Evolutionary conservation across 2,113 vertebrate species (phyloP).

Genomic region (Hemiscyllium ocellatum): DNA sequence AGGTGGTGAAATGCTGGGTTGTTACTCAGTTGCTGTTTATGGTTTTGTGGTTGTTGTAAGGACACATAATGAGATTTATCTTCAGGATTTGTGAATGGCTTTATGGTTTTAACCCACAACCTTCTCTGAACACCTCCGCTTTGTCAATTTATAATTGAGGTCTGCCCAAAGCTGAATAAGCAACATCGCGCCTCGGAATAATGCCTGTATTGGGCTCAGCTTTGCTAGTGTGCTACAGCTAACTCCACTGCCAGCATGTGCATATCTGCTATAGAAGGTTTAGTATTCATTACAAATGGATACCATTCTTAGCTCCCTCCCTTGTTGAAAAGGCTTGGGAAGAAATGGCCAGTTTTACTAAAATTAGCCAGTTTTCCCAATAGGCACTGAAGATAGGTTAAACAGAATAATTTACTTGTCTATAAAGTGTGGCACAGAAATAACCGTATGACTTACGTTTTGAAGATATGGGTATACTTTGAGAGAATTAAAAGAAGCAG

Average conservation of each 20-base stretch:
- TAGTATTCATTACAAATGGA: too few species aligned
- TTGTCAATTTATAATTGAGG: not conserved
- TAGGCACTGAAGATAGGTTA: too few species aligned
- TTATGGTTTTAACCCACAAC: slow-evolving; percentile 1
- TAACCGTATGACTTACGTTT: not conserved
- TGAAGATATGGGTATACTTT: too few species aligned
- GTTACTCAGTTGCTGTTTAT: not conserved
- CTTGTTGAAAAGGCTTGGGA: not conserved
- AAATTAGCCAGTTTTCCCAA: not conserved
- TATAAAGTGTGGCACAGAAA: not conserved
- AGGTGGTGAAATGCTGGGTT: not conserved
- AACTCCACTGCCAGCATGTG: not conserved
- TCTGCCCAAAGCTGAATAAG: not conserved
- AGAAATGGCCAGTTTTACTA: not conserved
- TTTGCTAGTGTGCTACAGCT: not conserved
- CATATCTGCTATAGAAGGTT: not conserved
- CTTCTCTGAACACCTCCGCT: not conserved
- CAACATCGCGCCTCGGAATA: not conserved
- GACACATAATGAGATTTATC: slow-evolving; percentile 20
- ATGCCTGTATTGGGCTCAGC: too few species aligned
- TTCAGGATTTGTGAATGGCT: slow-evolving; percentile 8
- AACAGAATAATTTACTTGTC: not conserved
- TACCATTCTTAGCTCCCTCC: not conserved
- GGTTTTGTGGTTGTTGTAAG: slow-evolving; percentile 9
- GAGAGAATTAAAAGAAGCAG: too few species aligned